Evolutionary conservation across 2,888 invertebrate genomes (phyloP), one percentile per base, ranked within the genome.

Genomic region (Dioctria rufipes): DNA sequence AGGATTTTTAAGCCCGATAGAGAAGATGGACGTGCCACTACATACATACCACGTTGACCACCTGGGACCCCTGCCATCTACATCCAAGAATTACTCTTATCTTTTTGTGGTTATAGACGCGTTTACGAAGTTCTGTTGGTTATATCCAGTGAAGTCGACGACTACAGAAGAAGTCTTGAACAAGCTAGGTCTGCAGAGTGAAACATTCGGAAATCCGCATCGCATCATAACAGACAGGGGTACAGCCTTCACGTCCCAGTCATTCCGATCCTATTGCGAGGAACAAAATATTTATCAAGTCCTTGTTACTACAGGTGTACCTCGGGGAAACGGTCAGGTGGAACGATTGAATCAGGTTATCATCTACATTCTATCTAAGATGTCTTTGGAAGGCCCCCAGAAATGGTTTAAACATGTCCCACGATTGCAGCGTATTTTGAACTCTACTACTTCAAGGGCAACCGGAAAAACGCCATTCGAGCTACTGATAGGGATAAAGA

Each of bases 11-110:
- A 71, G 86, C 66, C 82, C 85, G 0, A 84, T 87, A 1, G 83
- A 85, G 11, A 87, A 87, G 54, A 86, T 82, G 8, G 83, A 81
- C 0, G 60, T 67, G 1, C 86, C 86, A 5, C 66, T 87, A 6
- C 80, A 84, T 8, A 86, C 86, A 0, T 84, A 83, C 5, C 86
- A 87, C 61, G 54, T 85, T 5, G 87, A 87, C 65, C 88, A 88
- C 54, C n/a, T 88, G 3, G 86, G 87, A 3, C 86, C 86, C 2
- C 25, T 86, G 60, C 80, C 83, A 0, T 83, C 83, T 9, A 87
- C 86, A 0, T 83, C 81, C 2, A 86, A 86, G 65, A 79, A 81
- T n/a, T 86, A 87, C 49, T 86, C 86, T 60, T 83, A 87, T 69
- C 84, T 67, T 13, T 9, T 67, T 8, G 67, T 67, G 5, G 46